A percentile compares a stretch with the other conserved stretches of the same genome.
Conservation (phyloP, 2,113 vertebrate genomes). For the Oxyruncus cristatus region DNA sequence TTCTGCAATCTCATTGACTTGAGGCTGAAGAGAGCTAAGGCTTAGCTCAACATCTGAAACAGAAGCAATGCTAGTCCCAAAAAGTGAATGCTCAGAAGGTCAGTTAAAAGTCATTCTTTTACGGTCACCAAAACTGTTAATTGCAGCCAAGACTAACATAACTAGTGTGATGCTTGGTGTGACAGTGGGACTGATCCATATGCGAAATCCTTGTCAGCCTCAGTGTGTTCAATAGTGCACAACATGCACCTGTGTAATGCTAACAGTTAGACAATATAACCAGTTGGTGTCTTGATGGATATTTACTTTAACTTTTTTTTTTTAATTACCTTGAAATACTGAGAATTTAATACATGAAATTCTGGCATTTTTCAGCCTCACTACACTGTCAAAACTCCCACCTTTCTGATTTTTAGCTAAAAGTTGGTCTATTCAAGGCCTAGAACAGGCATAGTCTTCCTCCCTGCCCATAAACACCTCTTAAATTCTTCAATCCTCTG, state of each 20-base stretch:
- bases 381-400: neutral
- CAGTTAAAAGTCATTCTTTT: neutral
- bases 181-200: neutral
- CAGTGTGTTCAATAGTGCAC: neutral
- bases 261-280: neutral
- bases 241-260: neutral
- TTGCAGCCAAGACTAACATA: neutral
- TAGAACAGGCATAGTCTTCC: neutral
- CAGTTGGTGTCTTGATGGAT: neutral
- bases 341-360: neutral
- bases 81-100: neutral
- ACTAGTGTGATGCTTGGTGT: neutral
- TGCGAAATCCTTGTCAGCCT: neutral
- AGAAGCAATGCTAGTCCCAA: neutral
- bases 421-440: neutral
- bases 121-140: neutral
- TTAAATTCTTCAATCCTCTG: neutral
- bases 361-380: neutral
- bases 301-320: neutral
- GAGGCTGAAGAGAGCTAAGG: neutral
- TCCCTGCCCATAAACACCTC: neutral
- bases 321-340: neutral
- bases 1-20: neutral
- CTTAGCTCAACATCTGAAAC: neutral
- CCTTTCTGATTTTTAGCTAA: neutral